Base-by-base conservation (phyloP, 2,888 invertebrate genomes). In the Melitaea athalia region DNA sequence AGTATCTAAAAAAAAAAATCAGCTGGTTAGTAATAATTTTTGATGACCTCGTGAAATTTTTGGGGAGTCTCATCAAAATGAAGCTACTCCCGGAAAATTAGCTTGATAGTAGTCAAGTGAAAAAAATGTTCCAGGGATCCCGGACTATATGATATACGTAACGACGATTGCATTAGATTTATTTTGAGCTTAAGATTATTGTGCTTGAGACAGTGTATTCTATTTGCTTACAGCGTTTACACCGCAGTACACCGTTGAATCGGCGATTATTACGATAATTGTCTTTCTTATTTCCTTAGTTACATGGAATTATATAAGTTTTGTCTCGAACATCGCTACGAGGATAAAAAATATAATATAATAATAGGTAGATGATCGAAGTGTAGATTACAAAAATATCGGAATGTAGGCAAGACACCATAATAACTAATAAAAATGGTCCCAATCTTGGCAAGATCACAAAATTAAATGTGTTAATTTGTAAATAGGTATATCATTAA, bases 381-480 rank as follows among this genome's bases (percentile, higher is more conserved):
- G 33, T 5, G 53, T 3, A 43, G 31, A 60, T 60, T 63, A 45
- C 53, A 33, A 55, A n/a, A 33, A 24, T 47, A 64, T 33, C 57
- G 43, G 31, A 57, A 43, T 43, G 42, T 55, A 33, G 42, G 45
- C 15, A 64, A 57, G 17, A 57, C 17, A 55, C 53, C 31, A 42
- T 42, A 15, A 42, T 42, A 15, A 42, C 38, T 15, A 42, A 42
- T 57, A 42, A 49, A 24, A 59, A 57, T 65, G 49, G 55, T 66
- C 57, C 63, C 59, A 8, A 61, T 31, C 60, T 49, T 71, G 72
- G 72, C 72, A 72, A 72, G 72, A 72, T 61, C 31, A 60, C 31
- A 33, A 60, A 60, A 60, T 42, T 42, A 53, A 31, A 14, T 53
- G 11, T 53, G 8, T 38, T 7, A 49, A 38, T 15, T n/a, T 38